Percentiles rank a stretch among this genome's conserved stretches.
phyloP scores from a whole-genome alignment of 1,140 invertebrate species.

The Drosophila obscura region DNA sequence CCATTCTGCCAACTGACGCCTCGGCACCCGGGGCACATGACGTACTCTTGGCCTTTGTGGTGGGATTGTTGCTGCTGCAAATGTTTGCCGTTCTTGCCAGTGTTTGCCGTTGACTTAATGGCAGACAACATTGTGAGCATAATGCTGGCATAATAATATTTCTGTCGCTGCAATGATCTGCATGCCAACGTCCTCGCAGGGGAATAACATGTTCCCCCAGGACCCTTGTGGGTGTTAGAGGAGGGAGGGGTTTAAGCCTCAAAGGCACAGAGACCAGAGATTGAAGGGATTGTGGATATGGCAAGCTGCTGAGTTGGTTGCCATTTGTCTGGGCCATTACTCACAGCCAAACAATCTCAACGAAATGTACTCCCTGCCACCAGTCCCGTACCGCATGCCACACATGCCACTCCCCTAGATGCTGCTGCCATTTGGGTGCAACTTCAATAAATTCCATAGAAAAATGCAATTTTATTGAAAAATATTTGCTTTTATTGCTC shows the following conservation, averaged over 20 bases:
- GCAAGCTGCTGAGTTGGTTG: constrained; percentile 55
- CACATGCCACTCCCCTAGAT: neutral
- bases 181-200: constrained; percentile 44
- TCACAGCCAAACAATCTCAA: constrained; percentile 69
- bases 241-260: too few species aligned
- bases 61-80: constrained; percentile 1
- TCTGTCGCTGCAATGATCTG: constrained; percentile 76
- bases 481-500: constrained; percentile 57
- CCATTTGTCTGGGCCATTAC: constrained; percentile 79
- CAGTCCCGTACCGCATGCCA: neutral
- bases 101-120: constrained; percentile 70
- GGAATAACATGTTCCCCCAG: constrained; percentile 3
- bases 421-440: constrained; percentile 33
- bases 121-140: constrained; percentile 79
- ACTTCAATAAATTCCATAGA: constrained; percentile 68
- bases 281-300: constrained; percentile 14
- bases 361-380: constrained; percentile 23
- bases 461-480: constrained; percentile 78
- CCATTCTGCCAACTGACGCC: constrained; percentile 52
- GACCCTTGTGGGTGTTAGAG: too few species aligned
- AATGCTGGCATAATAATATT: constrained; percentile 82
- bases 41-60: constrained; percentile 37
- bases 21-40: constrained; percentile 41
- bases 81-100: constrained; percentile 20
- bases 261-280: constrained; percentile 3